These are phyloP conservation scores for Columba guinea DNA, from an alignment of 2,797 vertebrate species.

Conservation along the genomic window DNA sequence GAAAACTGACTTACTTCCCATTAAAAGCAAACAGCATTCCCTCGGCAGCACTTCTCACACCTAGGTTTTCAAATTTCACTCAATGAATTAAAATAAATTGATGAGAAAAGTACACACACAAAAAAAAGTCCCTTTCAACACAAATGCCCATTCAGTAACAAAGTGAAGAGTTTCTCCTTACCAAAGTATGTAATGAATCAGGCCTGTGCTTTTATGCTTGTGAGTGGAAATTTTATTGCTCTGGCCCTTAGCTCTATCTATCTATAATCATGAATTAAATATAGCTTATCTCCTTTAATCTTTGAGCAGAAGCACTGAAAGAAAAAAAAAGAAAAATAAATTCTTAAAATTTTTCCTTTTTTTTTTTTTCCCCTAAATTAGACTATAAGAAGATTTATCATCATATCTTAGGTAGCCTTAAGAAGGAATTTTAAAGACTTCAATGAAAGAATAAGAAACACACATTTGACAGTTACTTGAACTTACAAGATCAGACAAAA, in stretches of 20 bases:
- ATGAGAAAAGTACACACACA: neutral
- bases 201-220: neutral
- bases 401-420: neutral
- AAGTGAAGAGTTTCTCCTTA: neutral
- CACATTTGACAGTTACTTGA: neutral
- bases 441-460: neutral
- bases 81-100: neutral
- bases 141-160: neutral
- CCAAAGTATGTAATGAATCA: neutral
- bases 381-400: neutral
- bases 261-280: constrained; percentile 6
- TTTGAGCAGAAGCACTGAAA: neutral
- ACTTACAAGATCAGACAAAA: neutral
- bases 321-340: neutral
- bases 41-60: neutral
- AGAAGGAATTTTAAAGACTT: neutral
- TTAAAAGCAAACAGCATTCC: neutral
- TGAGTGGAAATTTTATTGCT: neutral
- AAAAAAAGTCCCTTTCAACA: neutral
- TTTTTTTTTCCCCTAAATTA: neutral
- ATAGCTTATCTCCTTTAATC: neutral
- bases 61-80: neutral
- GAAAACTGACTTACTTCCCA: neutral
- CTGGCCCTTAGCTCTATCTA: neutral
- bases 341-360: too few species aligned